Conservation (phyloP, 2,113 vertebrate genomes). For the Okapia johnstoni region DNA sequence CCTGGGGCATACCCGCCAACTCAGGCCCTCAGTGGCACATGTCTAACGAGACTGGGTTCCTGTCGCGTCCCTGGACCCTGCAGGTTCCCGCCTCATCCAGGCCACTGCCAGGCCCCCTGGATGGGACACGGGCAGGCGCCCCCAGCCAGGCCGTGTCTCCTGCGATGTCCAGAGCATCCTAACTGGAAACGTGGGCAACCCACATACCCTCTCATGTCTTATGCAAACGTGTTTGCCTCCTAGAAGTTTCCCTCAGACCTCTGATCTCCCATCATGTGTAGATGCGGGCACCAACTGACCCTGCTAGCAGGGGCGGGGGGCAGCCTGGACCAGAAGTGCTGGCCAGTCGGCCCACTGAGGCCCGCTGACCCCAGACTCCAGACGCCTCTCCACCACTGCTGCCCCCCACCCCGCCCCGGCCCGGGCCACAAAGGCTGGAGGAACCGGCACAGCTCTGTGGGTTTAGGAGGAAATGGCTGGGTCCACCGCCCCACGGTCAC, state of each 20-base stretch:
- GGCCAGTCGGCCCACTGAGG: background rate
- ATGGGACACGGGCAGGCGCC: background rate
- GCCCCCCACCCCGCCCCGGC: background rate
- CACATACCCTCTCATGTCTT: too few relatives aligned
- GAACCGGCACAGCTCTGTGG: accelerated
- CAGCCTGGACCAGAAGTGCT: too few relatives aligned
- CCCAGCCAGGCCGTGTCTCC: background rate
- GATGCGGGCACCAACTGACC: background rate
- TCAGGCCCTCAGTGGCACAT: background rate
- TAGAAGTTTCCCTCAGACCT: background rate
- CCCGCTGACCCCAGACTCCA: background rate
- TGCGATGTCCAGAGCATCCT: background rate
- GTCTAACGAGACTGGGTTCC: too few relatives aligned
- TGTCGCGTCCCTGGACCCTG: accelerated
- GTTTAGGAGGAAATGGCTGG: background rate
- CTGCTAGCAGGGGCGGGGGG: accelerated
- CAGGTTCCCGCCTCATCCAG: too few relatives aligned
- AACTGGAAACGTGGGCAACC: accelerated
- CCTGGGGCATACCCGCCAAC: accelerated
- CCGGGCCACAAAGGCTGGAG: background rate
- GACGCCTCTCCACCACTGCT: too few relatives aligned
- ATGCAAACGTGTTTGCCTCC: background rate
- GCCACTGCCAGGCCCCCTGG: too few relatives aligned
- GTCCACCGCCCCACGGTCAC: conserved; percentile 63
- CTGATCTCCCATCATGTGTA: background rate